phyloP scores from a whole-genome alignment of 2,888 invertebrate genomes.

The Erynnis tages region DNA sequence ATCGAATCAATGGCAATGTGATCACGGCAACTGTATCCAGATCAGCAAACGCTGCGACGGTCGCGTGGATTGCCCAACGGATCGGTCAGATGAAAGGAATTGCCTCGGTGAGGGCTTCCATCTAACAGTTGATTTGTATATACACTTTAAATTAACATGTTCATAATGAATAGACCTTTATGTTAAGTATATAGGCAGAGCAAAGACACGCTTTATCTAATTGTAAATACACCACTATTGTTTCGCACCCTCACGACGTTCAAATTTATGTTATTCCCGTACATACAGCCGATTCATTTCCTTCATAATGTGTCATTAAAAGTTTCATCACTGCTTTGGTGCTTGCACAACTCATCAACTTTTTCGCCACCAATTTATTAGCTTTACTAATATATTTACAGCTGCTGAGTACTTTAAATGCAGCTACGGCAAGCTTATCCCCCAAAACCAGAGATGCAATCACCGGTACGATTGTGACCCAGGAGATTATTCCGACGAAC shows the following conservation, averaged over 20 bases:
- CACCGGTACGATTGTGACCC: conserved; percentile 83
- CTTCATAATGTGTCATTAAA: not conserved
- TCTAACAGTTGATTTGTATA: no score
- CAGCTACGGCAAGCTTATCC: conserved; percentile 83
- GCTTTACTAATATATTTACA: conserved; percentile 70
- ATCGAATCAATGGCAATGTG: conserved; percentile 87
- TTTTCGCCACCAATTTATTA: conserved; percentile 26
- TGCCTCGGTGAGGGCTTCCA: conserved; percentile 78
- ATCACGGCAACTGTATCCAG: conserved; percentile 85
- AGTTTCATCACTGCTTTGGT: conserved; percentile 10
- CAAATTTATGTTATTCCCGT: no score
- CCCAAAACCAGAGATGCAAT: conserved; percentile 82
- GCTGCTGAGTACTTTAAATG: conserved; percentile 83
- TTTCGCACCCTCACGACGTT: no score
- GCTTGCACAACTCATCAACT: not conserved
- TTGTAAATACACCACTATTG: no score
- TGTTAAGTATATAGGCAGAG: no score
- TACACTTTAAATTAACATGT: not conserved
- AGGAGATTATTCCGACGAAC: conserved; percentile 88
- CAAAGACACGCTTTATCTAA: no score
- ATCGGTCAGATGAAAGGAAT: conserved; percentile 87
- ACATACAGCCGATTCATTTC: not conserved
- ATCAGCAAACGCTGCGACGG: conserved; percentile 84
- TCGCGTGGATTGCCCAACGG: conserved; percentile 85
- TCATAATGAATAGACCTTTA: not conserved